A percentile compares a stretch with the other conserved stretches of the same genome.
Conservation (phyloP, 2,797 vertebrate genomes). For the Numenius phaeopus region DNA sequence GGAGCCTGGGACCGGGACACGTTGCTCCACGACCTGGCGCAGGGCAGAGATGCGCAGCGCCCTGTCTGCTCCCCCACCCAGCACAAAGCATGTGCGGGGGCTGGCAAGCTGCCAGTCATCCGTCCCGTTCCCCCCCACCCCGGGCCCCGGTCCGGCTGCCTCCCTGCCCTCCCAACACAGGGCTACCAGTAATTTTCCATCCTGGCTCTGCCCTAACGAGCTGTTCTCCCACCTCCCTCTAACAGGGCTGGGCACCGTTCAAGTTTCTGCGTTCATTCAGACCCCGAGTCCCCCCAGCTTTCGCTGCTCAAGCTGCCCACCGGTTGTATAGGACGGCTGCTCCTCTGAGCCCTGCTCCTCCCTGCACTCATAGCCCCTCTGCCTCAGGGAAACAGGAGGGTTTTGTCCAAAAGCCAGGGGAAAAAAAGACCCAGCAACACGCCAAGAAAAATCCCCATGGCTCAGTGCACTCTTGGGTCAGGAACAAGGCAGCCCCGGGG, state of each 20-base stretch:
- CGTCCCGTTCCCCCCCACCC: not conserved
- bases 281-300: fast-evolving
- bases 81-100: not conserved
- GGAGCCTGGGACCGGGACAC: fast-evolving
- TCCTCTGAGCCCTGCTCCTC: not conserved
- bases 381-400: not conserved
- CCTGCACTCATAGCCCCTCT: not conserved
- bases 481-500: not conserved
- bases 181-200: slow-evolving; percentile 53
- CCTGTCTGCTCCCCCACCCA: not conserved
- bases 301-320: not conserved
- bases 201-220: slow-evolving; percentile 14
- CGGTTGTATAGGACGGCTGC: not conserved
- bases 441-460: not conserved
- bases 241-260: not conserved
- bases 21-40: not conserved
- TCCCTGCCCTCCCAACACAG: not conserved
- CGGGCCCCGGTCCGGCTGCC: not conserved
- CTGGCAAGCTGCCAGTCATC: not conserved
- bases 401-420: not conserved
- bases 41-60: not conserved
- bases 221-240: not conserved
- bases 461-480: not conserved
- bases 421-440: not conserved
- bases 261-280: not conserved